Evolutionary conservation across 2,797 vertebrate species (phyloP).

Genomic region (Tinamus major): DNA sequence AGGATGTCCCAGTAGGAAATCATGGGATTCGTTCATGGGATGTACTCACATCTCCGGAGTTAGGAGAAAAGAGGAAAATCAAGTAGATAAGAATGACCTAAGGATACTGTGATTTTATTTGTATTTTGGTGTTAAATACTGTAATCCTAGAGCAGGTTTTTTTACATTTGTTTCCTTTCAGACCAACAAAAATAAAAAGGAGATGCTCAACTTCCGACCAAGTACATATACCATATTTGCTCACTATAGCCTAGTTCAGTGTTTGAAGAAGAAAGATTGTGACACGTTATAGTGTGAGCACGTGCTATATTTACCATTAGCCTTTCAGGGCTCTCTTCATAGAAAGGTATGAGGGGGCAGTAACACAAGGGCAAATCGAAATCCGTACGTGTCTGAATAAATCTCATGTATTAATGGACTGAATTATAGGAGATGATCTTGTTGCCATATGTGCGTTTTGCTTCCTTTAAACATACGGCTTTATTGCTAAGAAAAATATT

Average conservation of each 20-base stretch:
- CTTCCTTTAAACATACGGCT: constrained; percentile 67
- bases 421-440: constrained; percentile 55
- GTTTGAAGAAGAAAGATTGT: not conserved
- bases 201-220: not conserved
- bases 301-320: not conserved
- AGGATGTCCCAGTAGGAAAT: not conserved
- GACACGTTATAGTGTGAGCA: constrained; percentile 34
- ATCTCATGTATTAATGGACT: constrained; percentile 54
- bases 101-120: not conserved
- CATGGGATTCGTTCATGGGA: not conserved
- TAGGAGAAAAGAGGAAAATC: constrained; percentile 44
- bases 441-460: constrained; percentile 48
- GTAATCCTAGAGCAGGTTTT: not conserved
- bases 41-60: not conserved
- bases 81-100: not conserved
- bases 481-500: constrained; percentile 68
- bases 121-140: not conserved
- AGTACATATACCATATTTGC: not conserved
- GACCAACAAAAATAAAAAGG: not conserved
- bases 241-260: not conserved
- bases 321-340: constrained; percentile 31
- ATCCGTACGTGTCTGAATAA: constrained; percentile 58
- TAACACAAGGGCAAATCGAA: constrained; percentile 22
- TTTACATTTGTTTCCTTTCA: not conserved
- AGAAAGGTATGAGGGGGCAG: not conserved